Percentiles rank a stretch among this genome's conserved stretches.
Evolutionary conservation across 1,140 invertebrate species (phyloP).

Genomic region (Megalonaias nervosa): DNA sequence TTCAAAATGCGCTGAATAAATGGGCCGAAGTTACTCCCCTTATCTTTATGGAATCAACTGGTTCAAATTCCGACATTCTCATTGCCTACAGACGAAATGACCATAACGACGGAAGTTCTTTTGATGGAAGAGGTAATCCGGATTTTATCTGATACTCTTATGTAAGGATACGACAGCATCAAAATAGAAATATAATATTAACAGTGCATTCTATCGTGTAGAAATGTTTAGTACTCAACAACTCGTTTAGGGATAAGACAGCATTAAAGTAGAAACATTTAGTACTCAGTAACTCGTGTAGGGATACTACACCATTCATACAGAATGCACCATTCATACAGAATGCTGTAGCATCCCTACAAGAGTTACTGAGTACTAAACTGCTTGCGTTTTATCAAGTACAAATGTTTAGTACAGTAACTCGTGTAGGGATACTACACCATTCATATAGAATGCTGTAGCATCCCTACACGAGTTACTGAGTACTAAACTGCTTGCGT

Average conservation of each 20-base stretch:
- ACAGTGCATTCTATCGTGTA: background rate
- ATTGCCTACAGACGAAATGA: constrained; percentile 40
- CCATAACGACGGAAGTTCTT: constrained; percentile 54
- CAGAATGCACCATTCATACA: no score
- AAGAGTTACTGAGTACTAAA: no score
- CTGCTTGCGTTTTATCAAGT: no score
- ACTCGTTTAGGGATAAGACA: no score
- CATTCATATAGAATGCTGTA: no score
- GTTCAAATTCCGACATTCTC: constrained; percentile 44
- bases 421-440: no score
- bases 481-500: no score
- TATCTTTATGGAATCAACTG: constrained; percentile 22
- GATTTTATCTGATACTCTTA: background rate
- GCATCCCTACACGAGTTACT: accelerated
- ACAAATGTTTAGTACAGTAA: no score
- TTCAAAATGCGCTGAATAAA: constrained; percentile 44
- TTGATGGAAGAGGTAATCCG: constrained; percentile 52
- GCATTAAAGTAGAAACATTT: no score
- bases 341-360: no score
- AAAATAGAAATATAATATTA: background rate
- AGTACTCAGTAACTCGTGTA: no score
- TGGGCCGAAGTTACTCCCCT: constrained; percentile 38
- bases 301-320: no score
- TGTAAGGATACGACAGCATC: background rate
- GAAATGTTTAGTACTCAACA: background rate